Percentiles rank a stretch among this genome's conserved stretches.
Conservation (phyloP, 2,797 vertebrate genomes). For the Acomys russatus region DNA sequence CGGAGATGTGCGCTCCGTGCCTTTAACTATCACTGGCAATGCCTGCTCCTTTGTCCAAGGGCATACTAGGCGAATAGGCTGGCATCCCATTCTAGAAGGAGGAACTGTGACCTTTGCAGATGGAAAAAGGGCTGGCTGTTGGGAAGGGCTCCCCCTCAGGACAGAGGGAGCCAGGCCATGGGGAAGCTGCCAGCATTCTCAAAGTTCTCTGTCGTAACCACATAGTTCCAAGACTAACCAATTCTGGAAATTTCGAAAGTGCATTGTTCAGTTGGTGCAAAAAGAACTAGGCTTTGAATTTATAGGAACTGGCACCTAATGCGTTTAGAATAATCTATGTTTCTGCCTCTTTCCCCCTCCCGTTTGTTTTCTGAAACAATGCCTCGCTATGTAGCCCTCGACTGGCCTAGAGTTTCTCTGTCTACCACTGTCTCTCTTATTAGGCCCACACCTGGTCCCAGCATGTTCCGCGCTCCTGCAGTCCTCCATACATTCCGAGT, state of each 20-base stretch:
- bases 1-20: neutral
- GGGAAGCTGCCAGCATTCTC: neutral
- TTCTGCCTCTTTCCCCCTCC: neutral
- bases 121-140: neutral
- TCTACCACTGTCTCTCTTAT: neutral
- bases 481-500: neutral
- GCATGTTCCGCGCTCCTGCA: neutral
- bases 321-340: no score
- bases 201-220: neutral
- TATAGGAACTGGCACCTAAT: neutral
- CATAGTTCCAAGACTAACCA: neutral
- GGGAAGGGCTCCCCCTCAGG: accelerated
- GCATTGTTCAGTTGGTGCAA: neutral
- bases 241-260: neutral
- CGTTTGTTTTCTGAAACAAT: neutral
- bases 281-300: neutral
- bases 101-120: neutral
- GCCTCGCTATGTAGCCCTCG: neutral
- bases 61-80: no score
- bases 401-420: neutral
- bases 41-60: neutral
- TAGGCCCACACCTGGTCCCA: neutral
- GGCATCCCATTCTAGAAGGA: neutral
- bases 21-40: neutral
- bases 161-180: accelerated